Base-by-base conservation (phyloP, 2,113 vertebrate genomes). In the Grammomys dolichurus region DNA sequence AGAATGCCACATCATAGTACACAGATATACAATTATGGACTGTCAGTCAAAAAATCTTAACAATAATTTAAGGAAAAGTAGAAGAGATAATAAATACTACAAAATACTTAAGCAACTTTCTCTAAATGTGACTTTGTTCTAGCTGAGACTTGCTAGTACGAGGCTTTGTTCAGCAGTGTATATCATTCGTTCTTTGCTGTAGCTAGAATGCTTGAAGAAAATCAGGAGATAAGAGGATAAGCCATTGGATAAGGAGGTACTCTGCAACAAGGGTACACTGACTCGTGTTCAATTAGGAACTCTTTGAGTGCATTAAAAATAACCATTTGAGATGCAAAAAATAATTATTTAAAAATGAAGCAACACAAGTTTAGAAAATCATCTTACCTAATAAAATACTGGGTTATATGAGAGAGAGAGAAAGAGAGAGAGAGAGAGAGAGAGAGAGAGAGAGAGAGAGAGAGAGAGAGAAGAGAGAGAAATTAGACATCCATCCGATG, bases 221-320 rank as follows among this genome's bases (percentile, higher is more conserved):
- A 1, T 77, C 10, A 54, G 28, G 77, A 91, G 60, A 8, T 19
- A 4, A 13, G 12, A 33, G 22, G 9, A 65, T 19, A 60, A 73
- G 12, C 54, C 36, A 40, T 8, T 33, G 51, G 20, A 58, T 9
- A 10, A 69, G 13, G 14, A 12, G 56, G 11, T 26, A 20, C 0
- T 24, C 33, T 31, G 16, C n/a, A 54, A 36, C 28, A 28, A 48
- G 20, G 1, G 2, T 2, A 31, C 0, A 13, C 51, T 54, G 17
- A 17, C 92, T 85, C n/a, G 7, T 1, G 0, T 56, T 93, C 69
- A 76, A 3, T 31, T 58, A 75, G 8, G 33, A 77, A n/a, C 46
- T 72, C 24, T 82, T 36, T 36, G 19, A 46, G 78, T 65, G 7
- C 10, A 8, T 94, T 95, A 10, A 72, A 87, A 90, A 96, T 92